A percentile compares a stretch with the other conserved stretches of the same genome.
Conservation (phyloP, 1,140 invertebrate genomes). For the Bombus balteatus region DNA sequence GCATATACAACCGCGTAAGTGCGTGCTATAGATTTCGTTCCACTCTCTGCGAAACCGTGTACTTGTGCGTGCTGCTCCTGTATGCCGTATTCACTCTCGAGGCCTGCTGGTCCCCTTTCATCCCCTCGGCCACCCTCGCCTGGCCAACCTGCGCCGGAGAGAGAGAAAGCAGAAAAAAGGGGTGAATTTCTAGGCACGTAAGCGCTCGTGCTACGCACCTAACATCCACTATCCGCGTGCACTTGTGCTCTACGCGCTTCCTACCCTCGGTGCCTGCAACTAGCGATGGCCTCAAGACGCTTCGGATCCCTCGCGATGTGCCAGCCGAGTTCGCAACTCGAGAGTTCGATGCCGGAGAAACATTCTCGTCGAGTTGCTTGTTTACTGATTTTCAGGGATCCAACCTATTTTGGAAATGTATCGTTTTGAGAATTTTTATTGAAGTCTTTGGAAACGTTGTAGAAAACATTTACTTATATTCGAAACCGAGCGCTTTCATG, state of each 20-base stretch:
- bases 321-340: background rate
- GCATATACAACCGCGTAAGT: conserved; percentile 50
- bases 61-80: conserved; percentile 76
- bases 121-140: conserved; percentile 71
- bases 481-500: too few relatives aligned
- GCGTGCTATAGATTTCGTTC: conserved; percentile 71
- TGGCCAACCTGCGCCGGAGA: conserved; percentile 28
- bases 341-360: background rate
- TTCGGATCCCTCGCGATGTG: background rate
- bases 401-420: background rate
- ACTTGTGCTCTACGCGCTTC: conserved; percentile 64
- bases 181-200: conserved; percentile 76
- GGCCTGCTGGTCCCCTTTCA: conserved; percentile 23
- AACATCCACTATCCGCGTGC: conserved; percentile 56
- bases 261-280: conserved; percentile 43
- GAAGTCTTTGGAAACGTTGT: background rate
- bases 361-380: background rate
- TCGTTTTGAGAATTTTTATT: background rate
- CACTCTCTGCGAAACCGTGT: conserved; percentile 70
- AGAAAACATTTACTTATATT: too few relatives aligned
- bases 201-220: conserved; percentile 66
- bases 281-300: conserved; percentile 43
- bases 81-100: conserved; percentile 79
- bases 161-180: conserved; percentile 56
- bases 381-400: background rate